Evolutionary conservation across 1,140 invertebrate genomes (phyloP).

Genomic region (Hypothenemus hampei): DNA sequence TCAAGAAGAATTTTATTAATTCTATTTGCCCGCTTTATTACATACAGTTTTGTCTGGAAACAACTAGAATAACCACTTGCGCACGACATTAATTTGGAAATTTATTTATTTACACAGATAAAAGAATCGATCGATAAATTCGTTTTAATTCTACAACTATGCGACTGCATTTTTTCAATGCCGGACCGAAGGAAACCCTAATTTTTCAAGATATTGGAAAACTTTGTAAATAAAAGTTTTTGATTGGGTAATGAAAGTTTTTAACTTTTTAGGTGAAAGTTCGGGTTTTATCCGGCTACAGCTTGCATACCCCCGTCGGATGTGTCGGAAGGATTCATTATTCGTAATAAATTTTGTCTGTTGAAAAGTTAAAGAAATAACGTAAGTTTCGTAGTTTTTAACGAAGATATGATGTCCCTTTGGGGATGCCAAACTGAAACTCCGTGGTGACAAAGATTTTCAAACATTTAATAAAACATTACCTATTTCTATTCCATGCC

Average conservation of each 20-base stretch:
- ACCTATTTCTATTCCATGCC: constrained; percentile 15
- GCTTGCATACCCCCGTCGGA: not conserved
- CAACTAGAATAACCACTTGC: not conserved
- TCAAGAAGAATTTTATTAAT: not conserved
- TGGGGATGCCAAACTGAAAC: too few relatives aligned
- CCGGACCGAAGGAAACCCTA: constrained; percentile 2
- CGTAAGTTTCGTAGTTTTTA: too few relatives aligned
- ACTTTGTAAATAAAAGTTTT: constrained; percentile 27
- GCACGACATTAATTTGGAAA: not conserved
- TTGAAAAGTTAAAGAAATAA: too few relatives aligned
- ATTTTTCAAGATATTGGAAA: constrained; percentile 26
- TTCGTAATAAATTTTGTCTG: constrained; percentile 9
- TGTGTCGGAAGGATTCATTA: constrained; percentile 10
- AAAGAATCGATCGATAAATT: not conserved
- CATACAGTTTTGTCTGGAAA: not conserved
- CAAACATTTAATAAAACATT: constrained; percentile 17
- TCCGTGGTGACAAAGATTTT: too few relatives aligned
- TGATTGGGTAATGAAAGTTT: constrained; percentile 27
- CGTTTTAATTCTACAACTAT: not conserved
- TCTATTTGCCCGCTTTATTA: not conserved
- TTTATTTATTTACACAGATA: not conserved
- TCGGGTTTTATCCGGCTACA: constrained; percentile 1
- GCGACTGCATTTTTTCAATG: constrained; percentile 6
- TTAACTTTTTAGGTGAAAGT: constrained; percentile 17
- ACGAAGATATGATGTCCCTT: too few relatives aligned